Evolutionary conservation across 2,888 invertebrate species (phyloP), one percentile per base, ranked within the genome.

Genomic region (Tenodera sinensis): DNA sequence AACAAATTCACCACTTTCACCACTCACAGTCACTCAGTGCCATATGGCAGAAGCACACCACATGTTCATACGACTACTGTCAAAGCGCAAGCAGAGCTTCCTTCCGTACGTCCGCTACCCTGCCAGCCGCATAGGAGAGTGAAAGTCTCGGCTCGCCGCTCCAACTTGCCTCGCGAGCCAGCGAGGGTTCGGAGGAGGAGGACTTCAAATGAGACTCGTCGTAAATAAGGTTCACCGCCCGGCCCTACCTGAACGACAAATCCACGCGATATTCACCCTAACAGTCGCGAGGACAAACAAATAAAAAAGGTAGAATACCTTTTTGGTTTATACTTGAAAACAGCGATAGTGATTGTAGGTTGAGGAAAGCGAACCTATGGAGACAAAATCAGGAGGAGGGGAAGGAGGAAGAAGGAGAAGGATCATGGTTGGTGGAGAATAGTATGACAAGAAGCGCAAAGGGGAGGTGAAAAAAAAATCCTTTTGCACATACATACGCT

Each of bases 401-500:
- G 94, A 92, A 94, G 93, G 93, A 93, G 54, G 54, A 71, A 71
- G 54, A 71, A 71, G 54, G 54, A 54, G 54, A 71, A 71, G 54
- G 54, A 71, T 71, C 54, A 25, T 71, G 54, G 54, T 71, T 71
- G 94, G 27, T 34, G 85, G 85, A 47, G 28, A 85, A 27, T 25
- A 15, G 85, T 28, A 42, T 42, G 84, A 93, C 93, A 87, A 42
- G 89, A 89, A 87, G 85, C 85, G 90, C 27, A 94, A 92, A 93
- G 93, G 93, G 92, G 92, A 91, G 92, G 93, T 93, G 93, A 94
- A 71, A 87, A 87, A 30, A 87, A 84, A 84, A 82, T 30, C 12
- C 87, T 34, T 83, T 83, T 87, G 83, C 87, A 83, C 87, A 87
- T 83, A 83, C 83, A 83, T 87, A 82, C 87, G 27, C 87, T 15